Evolutionary conservation across 2,113 vertebrate genomes (phyloP).

Genomic region (Zosterops borbonicus): DNA sequence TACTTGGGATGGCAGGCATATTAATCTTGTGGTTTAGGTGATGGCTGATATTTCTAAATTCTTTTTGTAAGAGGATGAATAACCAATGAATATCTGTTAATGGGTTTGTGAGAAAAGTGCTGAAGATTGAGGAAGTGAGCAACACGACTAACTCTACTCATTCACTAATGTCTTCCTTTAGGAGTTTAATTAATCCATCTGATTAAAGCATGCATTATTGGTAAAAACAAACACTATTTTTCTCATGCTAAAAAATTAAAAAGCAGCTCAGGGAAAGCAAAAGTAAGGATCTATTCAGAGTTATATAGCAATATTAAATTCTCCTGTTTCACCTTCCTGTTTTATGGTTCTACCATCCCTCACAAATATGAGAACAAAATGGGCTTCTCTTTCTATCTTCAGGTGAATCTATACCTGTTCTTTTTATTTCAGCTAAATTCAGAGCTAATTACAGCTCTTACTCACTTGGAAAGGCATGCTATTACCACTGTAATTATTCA

Average conservation of each 20-base stretch:
- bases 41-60: background rate
- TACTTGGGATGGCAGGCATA: background rate
- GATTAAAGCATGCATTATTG: background rate
- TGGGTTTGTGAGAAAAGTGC: background rate
- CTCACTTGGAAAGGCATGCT: background rate
- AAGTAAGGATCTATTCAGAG: background rate
- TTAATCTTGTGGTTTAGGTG: background rate
- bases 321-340: background rate
- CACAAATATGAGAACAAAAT: constrained; percentile 18
- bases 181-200: background rate
- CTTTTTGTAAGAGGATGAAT: background rate
- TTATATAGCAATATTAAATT: background rate
- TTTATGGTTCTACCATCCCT: background rate
- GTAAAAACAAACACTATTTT: background rate
- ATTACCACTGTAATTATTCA: constrained; percentile 36
- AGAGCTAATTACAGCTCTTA: constrained; percentile 42
- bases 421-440: constrained; percentile 1
- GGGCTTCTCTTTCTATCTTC: background rate
- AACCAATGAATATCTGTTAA: background rate
- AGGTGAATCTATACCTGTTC: constrained; percentile 6
- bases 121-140: background rate
- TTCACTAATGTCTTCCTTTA: background rate
- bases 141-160: background rate
- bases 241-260: background rate
- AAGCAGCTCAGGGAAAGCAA: background rate